These are phyloP conservation scores for Sinosuthora webbiana DNA, from an alignment of 2,113 vertebrate genomes.

Conservation along the genomic window DNA sequence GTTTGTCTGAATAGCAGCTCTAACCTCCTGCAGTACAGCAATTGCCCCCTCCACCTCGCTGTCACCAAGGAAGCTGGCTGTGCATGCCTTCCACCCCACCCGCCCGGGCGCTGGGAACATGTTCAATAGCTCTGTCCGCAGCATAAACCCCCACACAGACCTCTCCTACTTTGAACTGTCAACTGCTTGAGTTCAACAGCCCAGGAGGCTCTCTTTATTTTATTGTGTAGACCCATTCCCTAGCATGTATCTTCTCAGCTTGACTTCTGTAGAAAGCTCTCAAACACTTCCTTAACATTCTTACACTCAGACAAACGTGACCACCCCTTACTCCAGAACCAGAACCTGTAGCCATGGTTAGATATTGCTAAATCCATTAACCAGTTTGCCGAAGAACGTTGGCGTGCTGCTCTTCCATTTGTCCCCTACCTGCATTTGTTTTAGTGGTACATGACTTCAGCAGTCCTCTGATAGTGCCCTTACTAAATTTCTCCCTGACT, in stretches of 20 bases:
- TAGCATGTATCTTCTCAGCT: not conserved
- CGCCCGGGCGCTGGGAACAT: not conserved
- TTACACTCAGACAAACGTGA: not conserved
- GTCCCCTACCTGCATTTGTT: not conserved
- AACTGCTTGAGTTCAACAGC: not conserved
- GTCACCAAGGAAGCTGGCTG: not conserved
- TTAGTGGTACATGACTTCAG: not conserved
- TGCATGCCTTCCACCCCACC: accelerated
- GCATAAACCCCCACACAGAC: not conserved
- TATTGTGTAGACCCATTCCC: not conserved
- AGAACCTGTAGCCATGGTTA: not conserved
- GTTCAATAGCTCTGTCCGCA: not conserved
- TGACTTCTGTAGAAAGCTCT: not conserved
- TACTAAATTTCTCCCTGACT: not conserved
- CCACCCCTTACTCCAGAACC: not conserved
- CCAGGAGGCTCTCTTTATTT: not conserved
- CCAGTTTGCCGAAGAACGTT: not conserved
- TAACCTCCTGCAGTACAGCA: not conserved
- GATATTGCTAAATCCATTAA: not conserved
- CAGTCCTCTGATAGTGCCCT: not conserved
- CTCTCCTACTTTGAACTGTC: not conserved
- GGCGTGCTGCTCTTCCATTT: not conserved
- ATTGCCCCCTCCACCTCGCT: not conserved
- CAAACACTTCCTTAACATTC: not conserved
- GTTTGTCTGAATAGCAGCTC: not conserved